phyloP scores from a whole-genome alignment of 2,888 invertebrate genomes.

The Phymatocera aterrima region DNA sequence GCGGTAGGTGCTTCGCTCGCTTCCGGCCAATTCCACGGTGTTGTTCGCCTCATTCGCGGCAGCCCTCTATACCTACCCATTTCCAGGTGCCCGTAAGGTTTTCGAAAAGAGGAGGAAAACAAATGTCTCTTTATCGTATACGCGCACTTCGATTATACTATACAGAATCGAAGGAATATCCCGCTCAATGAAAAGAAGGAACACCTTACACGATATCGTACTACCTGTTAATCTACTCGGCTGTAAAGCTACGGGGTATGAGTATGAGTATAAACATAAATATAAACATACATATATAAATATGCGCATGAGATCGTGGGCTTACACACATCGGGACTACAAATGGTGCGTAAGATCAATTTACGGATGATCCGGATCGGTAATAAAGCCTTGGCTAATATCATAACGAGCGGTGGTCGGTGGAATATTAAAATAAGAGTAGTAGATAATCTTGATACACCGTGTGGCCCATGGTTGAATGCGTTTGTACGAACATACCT shows the following conservation, averaged over 20 bases:
- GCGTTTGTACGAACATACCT: neutral
- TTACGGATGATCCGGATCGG: constrained; percentile 37
- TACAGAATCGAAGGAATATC: too few species aligned
- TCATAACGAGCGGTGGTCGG: constrained; percentile 5
- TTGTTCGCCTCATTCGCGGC: neutral
- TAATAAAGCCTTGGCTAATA: constrained; percentile 31
- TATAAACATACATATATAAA: neutral
- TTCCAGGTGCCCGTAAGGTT: neutral
- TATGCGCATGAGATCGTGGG: neutral
- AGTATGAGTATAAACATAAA: too few species aligned
- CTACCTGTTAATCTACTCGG: too few species aligned
- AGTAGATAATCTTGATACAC: constrained; percentile 36
- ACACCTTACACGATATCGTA: too few species aligned
- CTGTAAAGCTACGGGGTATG: too few species aligned
- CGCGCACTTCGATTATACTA: too few species aligned
- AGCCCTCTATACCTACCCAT: neutral
- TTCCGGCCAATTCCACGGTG: constrained; percentile 18
- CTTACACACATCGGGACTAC: neutral
- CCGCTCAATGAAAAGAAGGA: too few species aligned
- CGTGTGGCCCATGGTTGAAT: neutral
- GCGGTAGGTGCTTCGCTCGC: neutral
- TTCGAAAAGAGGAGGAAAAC: too few species aligned
- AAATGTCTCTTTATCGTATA: too few species aligned
- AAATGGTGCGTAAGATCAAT: constrained; percentile 21
- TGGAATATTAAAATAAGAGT: constrained; percentile 39